phyloP scores from a whole-genome alignment of 2,113 vertebrate genomes.

The Ranitomeya imitator region DNA sequence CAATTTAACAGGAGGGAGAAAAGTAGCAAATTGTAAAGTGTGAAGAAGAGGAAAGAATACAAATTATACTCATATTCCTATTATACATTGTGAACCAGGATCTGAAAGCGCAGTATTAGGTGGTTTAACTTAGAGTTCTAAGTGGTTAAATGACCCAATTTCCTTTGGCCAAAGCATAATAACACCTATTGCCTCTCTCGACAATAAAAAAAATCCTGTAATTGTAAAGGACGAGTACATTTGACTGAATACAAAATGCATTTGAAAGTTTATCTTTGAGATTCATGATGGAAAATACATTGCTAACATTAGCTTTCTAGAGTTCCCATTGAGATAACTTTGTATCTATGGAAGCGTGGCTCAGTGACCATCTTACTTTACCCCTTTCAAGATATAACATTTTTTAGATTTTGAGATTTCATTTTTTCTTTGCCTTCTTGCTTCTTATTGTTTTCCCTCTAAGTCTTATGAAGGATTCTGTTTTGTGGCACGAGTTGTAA shows the following conservation, averaged over 20 bases:
- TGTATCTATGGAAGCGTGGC: background rate
- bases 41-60: constrained; percentile 33
- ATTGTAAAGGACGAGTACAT: background rate
- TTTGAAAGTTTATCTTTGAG: background rate
- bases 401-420: too few species aligned
- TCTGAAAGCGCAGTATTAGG: constrained; percentile 34
- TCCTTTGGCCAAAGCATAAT: constrained; percentile 17
- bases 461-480: too few species aligned
- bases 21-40: constrained; percentile 44
- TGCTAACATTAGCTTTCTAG: background rate
- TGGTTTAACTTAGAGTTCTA: constrained; percentile 15
- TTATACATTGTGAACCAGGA: constrained; percentile 3
- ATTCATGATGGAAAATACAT: background rate
- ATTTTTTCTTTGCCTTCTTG: too few species aligned
- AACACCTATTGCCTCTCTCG: constrained; percentile 1
- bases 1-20: constrained; percentile 45
- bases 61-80: constrained; percentile 47
- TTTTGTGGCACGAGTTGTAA: too few species aligned
- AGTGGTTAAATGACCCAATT: constrained; percentile 31
- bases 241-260: constrained; percentile 1
- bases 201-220: background rate
- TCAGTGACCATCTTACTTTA: background rate
- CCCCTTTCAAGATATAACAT: too few species aligned
- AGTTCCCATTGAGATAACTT: background rate
- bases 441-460: too few species aligned